A percentile compares a stretch with the other conserved stretches of the same genome.
Conservation (phyloP, 2,797 vertebrate genomes). For the Dermochelys coriacea region DNA sequence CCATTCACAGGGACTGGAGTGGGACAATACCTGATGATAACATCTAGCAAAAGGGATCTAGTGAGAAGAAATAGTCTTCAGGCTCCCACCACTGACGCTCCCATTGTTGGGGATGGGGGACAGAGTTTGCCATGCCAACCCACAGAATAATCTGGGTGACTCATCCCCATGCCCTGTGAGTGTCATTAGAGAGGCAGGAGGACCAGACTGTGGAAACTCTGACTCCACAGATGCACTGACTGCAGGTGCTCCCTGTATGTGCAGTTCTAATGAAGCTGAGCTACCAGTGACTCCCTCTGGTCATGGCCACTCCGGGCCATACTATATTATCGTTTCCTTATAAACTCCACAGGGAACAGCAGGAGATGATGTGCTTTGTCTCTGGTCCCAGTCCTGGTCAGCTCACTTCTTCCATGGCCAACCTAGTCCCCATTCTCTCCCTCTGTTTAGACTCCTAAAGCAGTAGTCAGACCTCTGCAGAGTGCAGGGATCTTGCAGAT, state of each 20-base stretch:
- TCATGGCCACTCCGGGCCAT: not conserved
- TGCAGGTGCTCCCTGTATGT: not conserved
- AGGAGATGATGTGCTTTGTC: not conserved
- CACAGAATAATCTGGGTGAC: not conserved
- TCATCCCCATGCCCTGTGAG: not conserved
- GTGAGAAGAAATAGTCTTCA: not conserved
- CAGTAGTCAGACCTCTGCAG: not conserved
- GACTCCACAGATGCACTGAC: not conserved
- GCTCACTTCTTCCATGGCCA: not conserved
- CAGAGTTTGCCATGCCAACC: not conserved
- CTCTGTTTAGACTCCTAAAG: not conserved
- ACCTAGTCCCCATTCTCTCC: not conserved
- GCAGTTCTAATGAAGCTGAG: not conserved
- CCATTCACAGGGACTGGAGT: not conserved
- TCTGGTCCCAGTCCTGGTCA: not conserved
- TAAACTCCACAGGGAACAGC: not conserved
- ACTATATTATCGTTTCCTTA: not conserved
- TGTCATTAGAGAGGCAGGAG: not conserved
- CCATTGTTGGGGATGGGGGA: not conserved
- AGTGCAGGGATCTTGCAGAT: not conserved
- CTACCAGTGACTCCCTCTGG: constrained; percentile 5
- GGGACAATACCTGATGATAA: not conserved
- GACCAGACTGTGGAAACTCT: not conserved
- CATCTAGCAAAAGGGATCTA: not conserved
- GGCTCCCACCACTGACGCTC: fast-evolving